These are phyloP conservation scores for Elaphurus davidianus DNA, from an alignment of 2,113 vertebrate species.

Conservation along the genomic window DNA sequence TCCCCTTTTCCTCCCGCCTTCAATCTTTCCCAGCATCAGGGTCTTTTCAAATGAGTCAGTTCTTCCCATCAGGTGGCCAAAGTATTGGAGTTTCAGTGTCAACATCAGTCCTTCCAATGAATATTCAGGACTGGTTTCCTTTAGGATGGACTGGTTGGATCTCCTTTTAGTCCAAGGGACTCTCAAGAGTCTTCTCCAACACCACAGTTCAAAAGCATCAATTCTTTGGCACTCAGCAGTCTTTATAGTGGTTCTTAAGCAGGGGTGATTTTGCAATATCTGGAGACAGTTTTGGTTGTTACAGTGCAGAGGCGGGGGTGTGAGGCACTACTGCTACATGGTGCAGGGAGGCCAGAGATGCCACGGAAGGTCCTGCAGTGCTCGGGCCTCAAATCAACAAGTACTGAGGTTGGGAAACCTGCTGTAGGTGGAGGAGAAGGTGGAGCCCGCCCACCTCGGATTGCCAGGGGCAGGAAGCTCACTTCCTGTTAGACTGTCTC, in stretches of 20 bases:
- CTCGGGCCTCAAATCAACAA: too few species aligned
- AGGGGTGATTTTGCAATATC: neutral
- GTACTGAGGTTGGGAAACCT: neutral
- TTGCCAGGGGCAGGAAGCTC: fast-evolving
- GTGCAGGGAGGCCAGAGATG: fast-evolving
- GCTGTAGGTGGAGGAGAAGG: fast-evolving
- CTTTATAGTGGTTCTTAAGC: neutral
- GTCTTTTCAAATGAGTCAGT: neutral
- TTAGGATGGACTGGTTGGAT: neutral
- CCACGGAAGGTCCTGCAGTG: fast-evolving
- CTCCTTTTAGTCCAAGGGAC: neutral
- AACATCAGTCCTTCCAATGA: neutral
- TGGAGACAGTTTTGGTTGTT: neutral
- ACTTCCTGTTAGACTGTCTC: neutral
- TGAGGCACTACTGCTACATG: too few species aligned
- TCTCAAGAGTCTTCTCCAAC: neutral
- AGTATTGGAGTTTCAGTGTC: neutral
- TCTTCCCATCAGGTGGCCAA: neutral
- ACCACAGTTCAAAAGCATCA: neutral
- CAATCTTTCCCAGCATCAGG: neutral
- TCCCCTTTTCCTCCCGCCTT: neutral
- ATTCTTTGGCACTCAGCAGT: neutral
- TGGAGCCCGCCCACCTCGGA: fast-evolving
- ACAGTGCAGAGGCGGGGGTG: fast-evolving
- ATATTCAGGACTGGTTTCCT: neutral